These are phyloP conservation scores for Machimus rusticus DNA, from an alignment of 2,888 invertebrate species.

Conservation along the genomic window DNA sequence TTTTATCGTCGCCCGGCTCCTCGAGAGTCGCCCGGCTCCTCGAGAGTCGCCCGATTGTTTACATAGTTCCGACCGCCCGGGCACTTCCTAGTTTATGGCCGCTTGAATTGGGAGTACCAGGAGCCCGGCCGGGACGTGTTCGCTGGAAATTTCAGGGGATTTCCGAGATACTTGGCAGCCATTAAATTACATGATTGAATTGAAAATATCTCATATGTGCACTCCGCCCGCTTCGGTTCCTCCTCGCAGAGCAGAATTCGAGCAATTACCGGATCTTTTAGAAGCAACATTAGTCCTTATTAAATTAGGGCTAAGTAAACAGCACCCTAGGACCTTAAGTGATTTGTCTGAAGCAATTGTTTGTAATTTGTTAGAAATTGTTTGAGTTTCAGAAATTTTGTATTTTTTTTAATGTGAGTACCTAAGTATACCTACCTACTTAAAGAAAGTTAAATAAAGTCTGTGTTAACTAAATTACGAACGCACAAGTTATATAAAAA, in stretches of 20 bases:
- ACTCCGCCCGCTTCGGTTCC: neutral
- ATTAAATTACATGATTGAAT: constrained; percentile 1
- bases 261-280: neutral
- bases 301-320: neutral
- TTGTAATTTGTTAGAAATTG: neutral
- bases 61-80: neutral
- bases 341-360: neutral
- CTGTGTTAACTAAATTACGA: no score
- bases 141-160: neutral
- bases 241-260: neutral
- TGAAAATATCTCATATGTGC: neutral
- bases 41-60: constrained; percentile 16
- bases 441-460: no score
- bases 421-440: no score
- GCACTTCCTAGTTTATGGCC: neutral
- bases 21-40: neutral
- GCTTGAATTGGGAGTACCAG: neutral
- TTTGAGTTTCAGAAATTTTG: neutral
- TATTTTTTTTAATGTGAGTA: neutral
- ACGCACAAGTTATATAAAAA: no score
- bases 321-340: neutral
- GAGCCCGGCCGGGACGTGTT: neutral
- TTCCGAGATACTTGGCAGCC: neutral
- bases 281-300: neutral
- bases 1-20: constrained; percentile 11